Evolutionary conservation across 2,888 invertebrate species (phyloP).

Genomic region (Ophioninae sp.): DNA sequence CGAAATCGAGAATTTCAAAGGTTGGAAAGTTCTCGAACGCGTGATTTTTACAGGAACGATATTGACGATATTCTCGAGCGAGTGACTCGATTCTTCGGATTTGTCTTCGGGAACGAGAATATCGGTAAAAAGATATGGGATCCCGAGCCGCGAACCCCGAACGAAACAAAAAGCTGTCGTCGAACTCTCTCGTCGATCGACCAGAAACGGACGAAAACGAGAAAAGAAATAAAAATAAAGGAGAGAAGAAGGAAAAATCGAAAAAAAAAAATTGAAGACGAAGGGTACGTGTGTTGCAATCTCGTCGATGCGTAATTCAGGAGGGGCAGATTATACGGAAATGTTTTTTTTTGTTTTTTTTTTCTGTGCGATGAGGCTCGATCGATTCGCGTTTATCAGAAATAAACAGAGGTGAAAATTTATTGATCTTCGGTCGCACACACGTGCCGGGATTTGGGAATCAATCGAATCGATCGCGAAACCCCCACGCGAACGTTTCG

Average conservation of each 20-base stretch:
- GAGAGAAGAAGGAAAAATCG: background rate
- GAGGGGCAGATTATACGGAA: conserved; percentile 15
- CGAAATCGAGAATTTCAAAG: background rate
- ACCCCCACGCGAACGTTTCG: background rate
- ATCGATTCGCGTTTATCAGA: conserved; percentile 14
- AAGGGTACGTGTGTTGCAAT: conserved; percentile 17
- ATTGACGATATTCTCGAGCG: conserved; percentile 1
- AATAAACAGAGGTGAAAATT: conserved; percentile 18
- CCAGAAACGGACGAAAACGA: too few species aligned
- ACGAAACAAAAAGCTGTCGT: conserved; percentile 55
- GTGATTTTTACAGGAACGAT: conserved; percentile 21
- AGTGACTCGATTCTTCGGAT: conserved; percentile 16
- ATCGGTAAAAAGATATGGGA: conserved; percentile 23
- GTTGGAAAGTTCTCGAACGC: background rate
- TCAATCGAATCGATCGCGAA: background rate
- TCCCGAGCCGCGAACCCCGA: conserved; percentile 16
- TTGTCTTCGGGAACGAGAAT: conserved; percentile 19
- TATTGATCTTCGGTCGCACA: background rate
- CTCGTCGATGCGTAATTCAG: conserved; percentile 6
- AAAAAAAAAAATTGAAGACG: conserved; percentile 7
- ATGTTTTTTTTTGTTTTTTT: conserved; percentile 6
- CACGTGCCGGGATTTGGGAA: background rate
- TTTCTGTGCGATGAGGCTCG: conserved; percentile 22
- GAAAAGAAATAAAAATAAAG: too few species aligned
- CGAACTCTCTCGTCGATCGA: conserved; percentile 44